Evolutionary conservation across 1,140 invertebrate genomes (phyloP).

Genomic region (Melitaea cinxia): DNA sequence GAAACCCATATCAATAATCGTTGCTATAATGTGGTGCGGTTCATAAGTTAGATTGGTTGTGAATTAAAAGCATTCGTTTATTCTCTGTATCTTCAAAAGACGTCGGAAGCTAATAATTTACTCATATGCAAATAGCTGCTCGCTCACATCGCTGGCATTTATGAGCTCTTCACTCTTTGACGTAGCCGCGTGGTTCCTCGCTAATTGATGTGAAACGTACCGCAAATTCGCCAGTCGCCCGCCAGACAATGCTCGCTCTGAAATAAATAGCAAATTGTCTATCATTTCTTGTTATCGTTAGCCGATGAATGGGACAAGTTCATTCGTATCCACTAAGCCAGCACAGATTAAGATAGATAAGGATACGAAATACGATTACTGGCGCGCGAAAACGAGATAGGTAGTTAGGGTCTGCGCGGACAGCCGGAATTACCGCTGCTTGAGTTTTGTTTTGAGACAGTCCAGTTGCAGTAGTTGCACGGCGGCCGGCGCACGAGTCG

Average conservation of each 20-base stretch:
- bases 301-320: constrained; percentile 70
- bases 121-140: constrained; percentile 32
- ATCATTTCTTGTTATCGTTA: constrained; percentile 49
- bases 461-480: constrained; percentile 43
- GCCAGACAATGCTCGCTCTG: constrained; percentile 37
- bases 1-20: neutral
- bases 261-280: constrained; percentile 53
- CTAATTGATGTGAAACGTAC: constrained; percentile 22
- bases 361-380: constrained; percentile 32
- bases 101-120: constrained; percentile 31
- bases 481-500: constrained; percentile 58
- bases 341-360: constrained; percentile 54
- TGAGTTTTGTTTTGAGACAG: constrained; percentile 68
- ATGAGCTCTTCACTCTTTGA: constrained; percentile 43
- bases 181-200: constrained; percentile 17
- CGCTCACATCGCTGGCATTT: constrained; percentile 32
- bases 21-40: neutral
- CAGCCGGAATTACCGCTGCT: constrained; percentile 68
- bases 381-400: constrained; percentile 44
- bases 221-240: constrained; percentile 20
- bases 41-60: neutral
- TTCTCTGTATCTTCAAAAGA: constrained; percentile 5
- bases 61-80: constrained; percentile 1
- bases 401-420: constrained; percentile 47
- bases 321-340: constrained; percentile 62